Base-by-base conservation (phyloP, 2,113 vertebrate genomes). In the Oophaga pumilio region DNA sequence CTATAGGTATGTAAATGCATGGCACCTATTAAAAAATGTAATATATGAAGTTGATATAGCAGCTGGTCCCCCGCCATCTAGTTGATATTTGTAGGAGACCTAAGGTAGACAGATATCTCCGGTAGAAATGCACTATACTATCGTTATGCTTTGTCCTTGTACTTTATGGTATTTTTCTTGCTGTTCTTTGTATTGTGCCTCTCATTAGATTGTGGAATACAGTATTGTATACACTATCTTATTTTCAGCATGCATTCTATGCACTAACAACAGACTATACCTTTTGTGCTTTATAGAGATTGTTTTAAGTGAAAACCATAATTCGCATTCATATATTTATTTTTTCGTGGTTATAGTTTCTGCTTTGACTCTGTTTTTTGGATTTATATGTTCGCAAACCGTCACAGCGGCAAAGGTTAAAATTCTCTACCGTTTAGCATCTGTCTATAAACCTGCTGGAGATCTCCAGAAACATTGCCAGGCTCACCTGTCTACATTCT, bases 401-500 rank as follows among this genome's bases (percentile, higher is more conserved):
- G 8, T 50, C 60, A 68, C 68, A 14, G 49, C 62, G 17, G 62
- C 20, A 82, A 24, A 66, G 20, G 33, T 66, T 64, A 64, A 82
- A 62, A 64, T 18, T 13, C 28, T 64, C 15, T 11, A 49, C 57
- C 9, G 9, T 81, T 82, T 64, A 8, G 12, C 43, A 22, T 85
- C 20, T 64, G 28, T 56, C 73, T 85, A 24, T 57, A 60, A 77
- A 85, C 59, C 14, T 50, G 84, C 76, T 14, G 73, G 84, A 50
- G 43, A 85, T 77, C 6, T 26, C 49, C 17, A 26, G 33, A 52
- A 64, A 28, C 43, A 59, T 59, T 52, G 57, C 59, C 28, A 85
- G 28, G 59, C 50, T 85, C 84, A 53, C 73, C 8, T 77, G 15
- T 15, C 12, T 62, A 22, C 85, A 79, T 76, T 87, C 68, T 84